Base-by-base conservation (phyloP, 2,113 vertebrate genomes). In the Sterrhoptilus dennistouni region DNA sequence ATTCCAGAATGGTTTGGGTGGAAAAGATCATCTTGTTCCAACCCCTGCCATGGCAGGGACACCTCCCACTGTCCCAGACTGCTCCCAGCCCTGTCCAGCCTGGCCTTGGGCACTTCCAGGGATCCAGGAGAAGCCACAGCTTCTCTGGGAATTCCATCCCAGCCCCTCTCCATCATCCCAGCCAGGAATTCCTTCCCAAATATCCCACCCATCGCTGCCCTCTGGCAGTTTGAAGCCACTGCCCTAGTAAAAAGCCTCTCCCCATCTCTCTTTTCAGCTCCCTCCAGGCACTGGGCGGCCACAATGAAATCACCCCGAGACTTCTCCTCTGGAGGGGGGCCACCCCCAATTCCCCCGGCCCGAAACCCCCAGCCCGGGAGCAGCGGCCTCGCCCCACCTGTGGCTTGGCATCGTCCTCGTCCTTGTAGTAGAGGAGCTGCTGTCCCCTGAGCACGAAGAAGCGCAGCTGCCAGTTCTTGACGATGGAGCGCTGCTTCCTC, bases 401-500 rank as follows among this genome's bases (percentile, higher is more conserved):
- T 0, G 98, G 96, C 23, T 99, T 98, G 28, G 63, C 93, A 65
- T 99, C 99, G 13, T 98, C 98, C 89, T 99, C 99, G 0, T 99
- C 99, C 91, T 99, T 99, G 97, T 99, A 98, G 95, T 99, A 99
- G 77, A 98, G 40, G 4, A 99, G 98, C 3, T 98, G 98, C 91
- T 98, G 99, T 0, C 99, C 99, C 90, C 97, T 98, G 23, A 99
- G 97, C 84, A 99, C 98, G 35, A 99, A 99, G 97, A 98, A 99
- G 12, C 98, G 96, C 60, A 98, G 98, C 94, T 99, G 99, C 99
- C 99, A 99, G 98, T 99, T 99, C 97, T 99, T 99, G 56, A 99
- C 99, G 12, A 99, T 97, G 79, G 99, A 98, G 87, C 99, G 98
- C 96, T 99, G 99, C 96, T 99, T 99, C 95, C 99, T 99, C 90